Percentiles rank a stretch among this genome's conserved stretches.
phyloP scores from a whole-genome alignment of 53 echinoderm and acorn worm genomes.

The Mesocentrotus franciscanus region DNA sequence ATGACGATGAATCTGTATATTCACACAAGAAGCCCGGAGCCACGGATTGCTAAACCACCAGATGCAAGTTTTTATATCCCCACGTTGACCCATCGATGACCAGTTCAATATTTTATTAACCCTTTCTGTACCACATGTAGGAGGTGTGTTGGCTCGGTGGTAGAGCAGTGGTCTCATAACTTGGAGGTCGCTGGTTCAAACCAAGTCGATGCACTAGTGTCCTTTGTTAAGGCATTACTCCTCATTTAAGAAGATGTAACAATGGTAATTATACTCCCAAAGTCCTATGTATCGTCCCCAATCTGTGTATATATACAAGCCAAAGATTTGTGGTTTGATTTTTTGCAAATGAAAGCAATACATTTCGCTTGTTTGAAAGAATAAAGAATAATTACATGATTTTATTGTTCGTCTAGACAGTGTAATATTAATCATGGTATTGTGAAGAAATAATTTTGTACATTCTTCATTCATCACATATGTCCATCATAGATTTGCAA shows the following conservation, averaged over 20 bases:
- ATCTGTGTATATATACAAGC: neutral
- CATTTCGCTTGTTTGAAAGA: neutral
- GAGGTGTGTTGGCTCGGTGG: no score
- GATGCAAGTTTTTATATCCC: neutral
- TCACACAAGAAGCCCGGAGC: conserved; percentile 22
- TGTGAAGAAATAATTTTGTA: neutral
- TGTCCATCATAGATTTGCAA: neutral
- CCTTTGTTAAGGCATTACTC: no score
- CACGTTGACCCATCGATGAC: neutral
- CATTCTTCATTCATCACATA: neutral
- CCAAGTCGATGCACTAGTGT: no score
- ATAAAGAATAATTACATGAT: neutral
- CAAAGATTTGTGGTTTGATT: neutral
- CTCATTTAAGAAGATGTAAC: neutral
- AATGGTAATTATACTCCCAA: neutral
- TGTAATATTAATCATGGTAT: neutral
- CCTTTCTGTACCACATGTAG: no score
- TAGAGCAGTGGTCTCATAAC: no score
- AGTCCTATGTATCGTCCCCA: neutral
- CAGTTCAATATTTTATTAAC: neutral
- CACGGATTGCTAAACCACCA: conserved; percentile 51
- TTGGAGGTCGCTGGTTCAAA: no score
- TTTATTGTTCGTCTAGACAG: neutral
- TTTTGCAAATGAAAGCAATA: neutral
- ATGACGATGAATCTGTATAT: conserved; percentile 27